These are phyloP conservation scores for Myanophis thanlyinensis DNA, from an alignment of 2,113 vertebrate genomes.

Conservation along the genomic window DNA sequence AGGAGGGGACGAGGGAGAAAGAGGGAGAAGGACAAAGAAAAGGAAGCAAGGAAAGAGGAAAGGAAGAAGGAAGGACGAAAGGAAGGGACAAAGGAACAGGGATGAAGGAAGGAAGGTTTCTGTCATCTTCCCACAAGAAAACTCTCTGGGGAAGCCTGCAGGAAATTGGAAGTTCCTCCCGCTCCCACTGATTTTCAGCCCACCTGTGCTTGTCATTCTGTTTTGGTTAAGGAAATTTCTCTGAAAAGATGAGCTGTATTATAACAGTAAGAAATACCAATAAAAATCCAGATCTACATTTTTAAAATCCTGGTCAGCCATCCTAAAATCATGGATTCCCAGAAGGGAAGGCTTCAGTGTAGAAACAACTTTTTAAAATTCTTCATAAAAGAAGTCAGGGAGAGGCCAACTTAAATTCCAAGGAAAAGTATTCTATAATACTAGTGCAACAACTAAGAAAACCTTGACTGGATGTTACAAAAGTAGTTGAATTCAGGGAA, in stretches of 20 bases:
- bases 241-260: background rate
- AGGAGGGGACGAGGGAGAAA: background rate
- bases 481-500: background rate
- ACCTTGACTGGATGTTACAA: background rate
- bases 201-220: background rate
- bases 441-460: background rate
- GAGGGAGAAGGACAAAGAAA: too few relatives aligned
- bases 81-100: too few relatives aligned
- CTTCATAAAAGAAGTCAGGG: background rate
- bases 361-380: background rate
- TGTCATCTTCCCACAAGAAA: background rate
- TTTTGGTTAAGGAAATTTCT: background rate
- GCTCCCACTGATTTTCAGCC: background rate
- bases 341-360: background rate
- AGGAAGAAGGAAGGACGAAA: too few relatives aligned
- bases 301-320: background rate
- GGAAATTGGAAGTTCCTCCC: background rate
- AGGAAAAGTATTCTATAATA: background rate
- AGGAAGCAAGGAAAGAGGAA: too few relatives aligned
- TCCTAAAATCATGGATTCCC: background rate
- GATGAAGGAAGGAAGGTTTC: background rate
- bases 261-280: background rate
- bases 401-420: background rate
- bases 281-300: background rate
- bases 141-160: background rate